phyloP scores from a whole-genome alignment of 2,797 vertebrate genomes.

The Cyprinella venusta region DNA sequence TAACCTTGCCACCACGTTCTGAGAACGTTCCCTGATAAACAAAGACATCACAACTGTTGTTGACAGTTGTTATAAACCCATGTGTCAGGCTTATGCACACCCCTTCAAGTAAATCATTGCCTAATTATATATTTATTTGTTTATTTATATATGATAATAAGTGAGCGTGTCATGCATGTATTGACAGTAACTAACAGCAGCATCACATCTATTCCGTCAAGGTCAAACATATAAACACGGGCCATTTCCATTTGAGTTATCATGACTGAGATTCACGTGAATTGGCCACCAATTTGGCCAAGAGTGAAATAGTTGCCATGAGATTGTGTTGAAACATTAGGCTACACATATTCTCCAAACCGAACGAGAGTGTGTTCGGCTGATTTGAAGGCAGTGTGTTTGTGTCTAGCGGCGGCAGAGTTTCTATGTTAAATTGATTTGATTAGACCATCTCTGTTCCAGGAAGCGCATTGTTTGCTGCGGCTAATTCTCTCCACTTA shows the following conservation, averaged over 20 bases:
- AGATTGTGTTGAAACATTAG: neutral
- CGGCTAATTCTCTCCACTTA: slow-evolving; percentile 58
- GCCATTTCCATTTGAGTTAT: neutral
- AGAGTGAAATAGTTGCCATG: neutral
- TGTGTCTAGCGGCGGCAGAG: slow-evolving; percentile 30
- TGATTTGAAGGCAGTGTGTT: slow-evolving; percentile 7
- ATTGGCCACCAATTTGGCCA: neutral
- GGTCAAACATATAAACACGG: too few species aligned
- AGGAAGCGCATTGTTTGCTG: slow-evolving; percentile 53
- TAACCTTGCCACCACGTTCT: too few species aligned
- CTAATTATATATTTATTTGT: too few species aligned
- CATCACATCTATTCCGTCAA: too few species aligned
- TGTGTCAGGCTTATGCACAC: too few species aligned
- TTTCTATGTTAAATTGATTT: slow-evolving; percentile 56
- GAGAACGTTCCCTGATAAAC: too few species aligned
- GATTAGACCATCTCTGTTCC: slow-evolving; percentile 47
- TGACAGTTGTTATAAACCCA: too few species aligned
- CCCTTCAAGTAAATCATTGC: too few species aligned
- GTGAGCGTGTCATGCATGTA: too few species aligned
- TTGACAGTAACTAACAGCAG: too few species aligned
- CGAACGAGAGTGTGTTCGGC: neutral
- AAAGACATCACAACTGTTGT: too few species aligned
- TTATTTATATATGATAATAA: too few species aligned
- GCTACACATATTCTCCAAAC: neutral
- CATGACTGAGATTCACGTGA: neutral